phyloP scores from a whole-genome alignment of 2,797 vertebrate species.

The Mormyrus proboscirostris region DNA sequence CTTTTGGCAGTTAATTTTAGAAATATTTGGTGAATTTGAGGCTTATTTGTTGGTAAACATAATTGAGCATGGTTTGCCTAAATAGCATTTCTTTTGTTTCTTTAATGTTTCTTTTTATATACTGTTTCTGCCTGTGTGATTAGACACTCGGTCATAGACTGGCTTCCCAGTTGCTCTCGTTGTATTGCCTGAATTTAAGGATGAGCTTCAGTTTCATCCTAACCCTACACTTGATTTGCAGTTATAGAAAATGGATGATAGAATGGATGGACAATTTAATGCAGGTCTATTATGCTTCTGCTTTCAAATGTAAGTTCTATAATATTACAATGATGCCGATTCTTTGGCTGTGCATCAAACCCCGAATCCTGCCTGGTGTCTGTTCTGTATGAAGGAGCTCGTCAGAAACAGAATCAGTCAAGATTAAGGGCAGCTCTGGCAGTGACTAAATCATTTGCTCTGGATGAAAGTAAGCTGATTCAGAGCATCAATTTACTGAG shows the following conservation, averaged over 20 bases:
- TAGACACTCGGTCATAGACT: neutral
- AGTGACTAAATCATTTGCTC: slow-evolving; percentile 7
- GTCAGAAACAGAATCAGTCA: neutral
- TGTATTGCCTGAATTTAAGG: neutral
- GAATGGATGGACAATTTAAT: neutral
- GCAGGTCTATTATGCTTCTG: neutral
- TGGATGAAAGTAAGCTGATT: neutral
- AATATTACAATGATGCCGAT: neutral
- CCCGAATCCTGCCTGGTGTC: neutral
- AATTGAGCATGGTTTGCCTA: neutral
- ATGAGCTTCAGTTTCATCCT: neutral
- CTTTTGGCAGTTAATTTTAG: neutral
- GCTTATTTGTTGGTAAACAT: neutral
- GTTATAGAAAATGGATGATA: neutral
- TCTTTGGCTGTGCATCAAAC: neutral
- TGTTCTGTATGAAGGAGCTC: neutral
- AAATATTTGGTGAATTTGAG: neutral
- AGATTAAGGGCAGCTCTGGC: neutral
- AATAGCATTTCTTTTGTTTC: neutral
- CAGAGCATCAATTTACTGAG: neutral
- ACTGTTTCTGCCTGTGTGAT: neutral
- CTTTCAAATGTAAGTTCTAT: neutral
- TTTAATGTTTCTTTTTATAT: neutral
- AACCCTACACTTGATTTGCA: neutral
- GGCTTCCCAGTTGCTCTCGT: neutral